These are phyloP conservation scores for Cephus spinipes DNA, from an alignment of 2,888 invertebrate genomes.

Conservation along the genomic window DNA sequence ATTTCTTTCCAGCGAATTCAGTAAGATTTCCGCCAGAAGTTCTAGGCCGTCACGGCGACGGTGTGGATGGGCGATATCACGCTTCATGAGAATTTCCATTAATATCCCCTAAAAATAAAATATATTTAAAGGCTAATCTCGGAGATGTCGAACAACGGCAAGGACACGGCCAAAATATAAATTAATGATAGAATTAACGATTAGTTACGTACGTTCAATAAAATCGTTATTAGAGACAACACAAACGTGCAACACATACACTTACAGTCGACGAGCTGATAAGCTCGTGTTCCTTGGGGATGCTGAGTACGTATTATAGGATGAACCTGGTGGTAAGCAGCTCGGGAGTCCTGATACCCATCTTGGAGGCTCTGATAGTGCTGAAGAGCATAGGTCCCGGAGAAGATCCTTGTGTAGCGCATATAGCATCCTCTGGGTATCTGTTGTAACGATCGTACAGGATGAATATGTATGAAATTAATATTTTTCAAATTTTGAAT, in stretches of 20 bases:
- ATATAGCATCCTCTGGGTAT: constrained; percentile 61
- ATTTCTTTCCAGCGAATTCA: neutral
- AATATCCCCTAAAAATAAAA: neutral
- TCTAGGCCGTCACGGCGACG: neutral
- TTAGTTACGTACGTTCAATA: neutral
- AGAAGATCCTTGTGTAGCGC: constrained; percentile 59
- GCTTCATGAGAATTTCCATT: neutral
- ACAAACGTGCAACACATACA: constrained; percentile 38
- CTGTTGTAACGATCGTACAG: constrained; percentile 23
- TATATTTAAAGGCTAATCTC: neutral
- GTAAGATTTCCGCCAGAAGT: neutral
- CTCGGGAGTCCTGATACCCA: constrained; percentile 44
- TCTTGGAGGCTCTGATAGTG: constrained; percentile 47
- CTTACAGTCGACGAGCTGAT: constrained; percentile 55
- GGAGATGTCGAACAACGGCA: neutral
- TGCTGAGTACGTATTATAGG: constrained; percentile 45
- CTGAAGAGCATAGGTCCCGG: constrained; percentile 52
- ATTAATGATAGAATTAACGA: neutral
- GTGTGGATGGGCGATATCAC: neutral
- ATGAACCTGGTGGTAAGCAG: constrained; percentile 57
- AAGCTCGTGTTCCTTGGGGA: constrained; percentile 29
- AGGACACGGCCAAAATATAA: neutral
- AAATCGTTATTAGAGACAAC: constrained; percentile 14
- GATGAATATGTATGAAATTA: neutral
- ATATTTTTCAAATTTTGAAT: neutral